Evolutionary conservation across 2,113 vertebrate genomes (phyloP).

Genomic region (Boleophthalmus pectinirostris): DNA sequence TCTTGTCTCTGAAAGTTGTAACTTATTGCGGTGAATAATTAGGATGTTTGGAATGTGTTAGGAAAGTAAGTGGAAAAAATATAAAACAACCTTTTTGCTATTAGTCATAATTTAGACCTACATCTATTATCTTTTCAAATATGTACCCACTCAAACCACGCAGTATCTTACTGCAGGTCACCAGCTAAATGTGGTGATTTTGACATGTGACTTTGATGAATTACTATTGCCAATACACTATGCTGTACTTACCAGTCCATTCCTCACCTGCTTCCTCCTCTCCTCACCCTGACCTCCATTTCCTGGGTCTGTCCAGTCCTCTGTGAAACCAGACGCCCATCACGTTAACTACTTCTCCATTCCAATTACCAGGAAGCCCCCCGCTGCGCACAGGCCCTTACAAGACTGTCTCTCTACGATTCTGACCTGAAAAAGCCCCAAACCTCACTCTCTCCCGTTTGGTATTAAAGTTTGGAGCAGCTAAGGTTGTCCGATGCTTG

Average conservation of each 20-base stretch:
- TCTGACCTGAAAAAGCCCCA: conserved; percentile 43
- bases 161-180: too few relatives aligned
- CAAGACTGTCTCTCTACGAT: conserved; percentile 15
- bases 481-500: conserved; percentile 42
- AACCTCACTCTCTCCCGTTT: conserved; percentile 3
- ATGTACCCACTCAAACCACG: too few relatives aligned
- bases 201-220: background rate
- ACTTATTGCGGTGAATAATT: too few relatives aligned
- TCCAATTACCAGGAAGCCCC: conserved; percentile 60
- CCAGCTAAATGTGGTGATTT: background rate
- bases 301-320: conserved; percentile 13
- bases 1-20: too few relatives aligned
- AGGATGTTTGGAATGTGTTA: too few relatives aligned
- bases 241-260: background rate
- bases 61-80: too few relatives aligned
- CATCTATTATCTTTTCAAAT: too few relatives aligned
- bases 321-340: background rate
- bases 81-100: too few relatives aligned
- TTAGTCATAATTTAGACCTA: too few relatives aligned
- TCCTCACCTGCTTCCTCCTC: background rate
- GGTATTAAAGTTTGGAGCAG: conserved; percentile 39
- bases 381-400: conserved; percentile 30
- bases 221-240: background rate
- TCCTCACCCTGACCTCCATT: conserved; percentile 22
- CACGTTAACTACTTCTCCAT: conserved; percentile 46